Conservation (phyloP, 2,113 vertebrate species). For the Melanotaenia duboulayi region DNA sequence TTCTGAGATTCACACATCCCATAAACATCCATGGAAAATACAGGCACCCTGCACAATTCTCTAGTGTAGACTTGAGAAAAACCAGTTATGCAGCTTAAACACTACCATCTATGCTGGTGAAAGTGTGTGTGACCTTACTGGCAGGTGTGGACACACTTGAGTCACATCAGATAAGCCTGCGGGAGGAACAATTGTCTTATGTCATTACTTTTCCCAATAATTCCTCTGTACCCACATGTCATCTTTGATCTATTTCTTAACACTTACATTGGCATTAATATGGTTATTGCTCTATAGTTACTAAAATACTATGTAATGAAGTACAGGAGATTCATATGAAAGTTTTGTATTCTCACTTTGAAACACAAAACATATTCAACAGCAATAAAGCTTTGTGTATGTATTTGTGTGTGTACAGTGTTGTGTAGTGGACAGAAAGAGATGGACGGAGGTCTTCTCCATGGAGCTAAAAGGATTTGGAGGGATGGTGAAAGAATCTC, state of each 20-base stretch:
- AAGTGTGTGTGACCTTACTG: conserved; percentile 16
- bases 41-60: conserved; percentile 30
- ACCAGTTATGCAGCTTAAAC: conserved; percentile 40
- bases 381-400: neutral
- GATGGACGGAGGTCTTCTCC: conserved; percentile 13
- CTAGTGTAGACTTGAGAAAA: conserved; percentile 27
- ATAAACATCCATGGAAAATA: conserved; percentile 22
- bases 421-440: conserved; percentile 11
- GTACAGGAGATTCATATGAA: too few species aligned
- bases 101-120: conserved; percentile 18
- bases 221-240: neutral
- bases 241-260: conserved; percentile 14
- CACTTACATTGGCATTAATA: too few species aligned
- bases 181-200: conserved; percentile 17
- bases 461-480: neutral
- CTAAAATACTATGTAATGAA: too few species aligned
- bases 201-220: conserved; percentile 9
- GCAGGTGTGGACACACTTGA: conserved; percentile 11
- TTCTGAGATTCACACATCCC: conserved; percentile 13
- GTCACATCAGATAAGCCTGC: conserved; percentile 24
- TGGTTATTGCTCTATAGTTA: too few species aligned
- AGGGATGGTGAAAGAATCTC: conserved; percentile 20
- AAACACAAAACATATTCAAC: neutral
- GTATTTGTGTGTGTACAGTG: neutral
- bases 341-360: too few species aligned